These are phyloP conservation scores for Siderastrea radians DNA, from an alignment of 92 coral and sea anemone species.

Conservation along the genomic window DNA sequence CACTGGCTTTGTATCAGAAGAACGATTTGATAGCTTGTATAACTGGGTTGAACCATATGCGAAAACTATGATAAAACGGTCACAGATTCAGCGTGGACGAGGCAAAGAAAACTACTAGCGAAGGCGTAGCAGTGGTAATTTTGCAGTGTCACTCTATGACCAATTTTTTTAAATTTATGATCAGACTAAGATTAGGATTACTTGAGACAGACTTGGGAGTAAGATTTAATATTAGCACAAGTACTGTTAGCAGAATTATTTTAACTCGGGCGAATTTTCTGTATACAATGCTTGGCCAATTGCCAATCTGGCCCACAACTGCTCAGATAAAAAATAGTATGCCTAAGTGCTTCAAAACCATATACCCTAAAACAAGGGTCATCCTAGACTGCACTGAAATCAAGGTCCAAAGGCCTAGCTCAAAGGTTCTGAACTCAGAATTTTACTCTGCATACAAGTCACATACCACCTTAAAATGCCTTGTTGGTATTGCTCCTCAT, in stretches of 20 bases:
- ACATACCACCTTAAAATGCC: constrained; percentile 45
- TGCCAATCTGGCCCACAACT: constrained; percentile 53
- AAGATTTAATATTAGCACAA: constrained; percentile 37
- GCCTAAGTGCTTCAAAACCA: constrained; percentile 26
- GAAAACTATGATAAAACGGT: constrained; percentile 36
- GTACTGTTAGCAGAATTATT: constrained; percentile 42
- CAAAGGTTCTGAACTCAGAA: constrained; percentile 53
- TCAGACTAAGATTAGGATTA: constrained; percentile 42
- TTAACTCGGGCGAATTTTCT: constrained; percentile 48
- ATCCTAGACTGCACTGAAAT: constrained; percentile 60
- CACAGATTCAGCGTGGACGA: constrained; percentile 46
- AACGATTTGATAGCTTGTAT: constrained; percentile 44
- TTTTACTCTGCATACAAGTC: constrained; percentile 49
- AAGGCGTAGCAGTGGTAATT: constrained; percentile 39
- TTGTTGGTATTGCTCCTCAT: constrained; percentile 59
- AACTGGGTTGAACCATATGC: too few relatives aligned
- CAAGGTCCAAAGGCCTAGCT: constrained; percentile 61
- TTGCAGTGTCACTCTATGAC: constrained; percentile 38
- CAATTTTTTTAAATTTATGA: constrained; percentile 52
- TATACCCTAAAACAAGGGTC: constrained; percentile 44
- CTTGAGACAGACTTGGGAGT: constrained; percentile 43
- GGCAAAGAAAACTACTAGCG: constrained; percentile 32
- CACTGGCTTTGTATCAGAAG: constrained; percentile 50
- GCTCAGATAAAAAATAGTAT: constrained; percentile 33
- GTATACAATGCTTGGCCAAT: constrained; percentile 49